phyloP scores from a whole-genome alignment of 2,888 invertebrate species.

The Drosophila helvetica region DNA sequence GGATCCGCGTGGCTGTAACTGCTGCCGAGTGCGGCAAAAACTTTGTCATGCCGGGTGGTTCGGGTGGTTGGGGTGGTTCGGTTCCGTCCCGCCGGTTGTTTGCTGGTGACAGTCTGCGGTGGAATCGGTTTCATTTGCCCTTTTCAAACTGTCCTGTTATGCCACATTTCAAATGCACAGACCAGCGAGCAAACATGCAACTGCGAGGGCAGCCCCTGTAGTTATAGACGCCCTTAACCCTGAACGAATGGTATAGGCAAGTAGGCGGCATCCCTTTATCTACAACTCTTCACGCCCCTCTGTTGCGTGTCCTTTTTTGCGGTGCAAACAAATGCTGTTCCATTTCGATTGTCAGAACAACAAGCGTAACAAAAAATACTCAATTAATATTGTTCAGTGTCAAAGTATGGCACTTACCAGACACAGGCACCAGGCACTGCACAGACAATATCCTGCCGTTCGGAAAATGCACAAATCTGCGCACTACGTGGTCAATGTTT shows the following conservation, averaged over 20 bases:
- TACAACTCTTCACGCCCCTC: neutral
- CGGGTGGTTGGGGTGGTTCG: slow-evolving; percentile 5
- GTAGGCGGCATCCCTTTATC: neutral
- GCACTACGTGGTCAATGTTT: slow-evolving; percentile 28
- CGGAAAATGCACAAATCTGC: neutral
- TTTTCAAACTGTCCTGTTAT: slow-evolving; percentile 25
- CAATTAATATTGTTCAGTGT: slow-evolving; percentile 73
- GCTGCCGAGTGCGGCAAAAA: slow-evolving; percentile 25
- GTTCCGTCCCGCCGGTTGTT: slow-evolving; percentile 11
- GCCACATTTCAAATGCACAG: slow-evolving; percentile 32
- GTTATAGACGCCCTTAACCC: neutral
- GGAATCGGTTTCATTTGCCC: slow-evolving; percentile 27
- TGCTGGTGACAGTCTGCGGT: slow-evolving; percentile 34
- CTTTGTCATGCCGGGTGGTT: slow-evolving; percentile 18
- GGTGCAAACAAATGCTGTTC: slow-evolving; percentile 11
- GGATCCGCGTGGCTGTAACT: slow-evolving; percentile 36
- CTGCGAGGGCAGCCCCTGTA: neutral
- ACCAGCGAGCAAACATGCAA: slow-evolving; percentile 4
- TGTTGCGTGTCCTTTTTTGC: neutral
- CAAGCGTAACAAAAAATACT: slow-evolving; percentile 25
- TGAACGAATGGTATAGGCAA: neutral
- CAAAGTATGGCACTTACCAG: slow-evolving; percentile 65
- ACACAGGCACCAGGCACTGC: slow-evolving; percentile 56
- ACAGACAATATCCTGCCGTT: slow-evolving; percentile 32
- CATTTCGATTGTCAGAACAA: slow-evolving; percentile 22